Conservation (phyloP, 1,140 invertebrate species). For the Penaeus vannamei region DNA sequence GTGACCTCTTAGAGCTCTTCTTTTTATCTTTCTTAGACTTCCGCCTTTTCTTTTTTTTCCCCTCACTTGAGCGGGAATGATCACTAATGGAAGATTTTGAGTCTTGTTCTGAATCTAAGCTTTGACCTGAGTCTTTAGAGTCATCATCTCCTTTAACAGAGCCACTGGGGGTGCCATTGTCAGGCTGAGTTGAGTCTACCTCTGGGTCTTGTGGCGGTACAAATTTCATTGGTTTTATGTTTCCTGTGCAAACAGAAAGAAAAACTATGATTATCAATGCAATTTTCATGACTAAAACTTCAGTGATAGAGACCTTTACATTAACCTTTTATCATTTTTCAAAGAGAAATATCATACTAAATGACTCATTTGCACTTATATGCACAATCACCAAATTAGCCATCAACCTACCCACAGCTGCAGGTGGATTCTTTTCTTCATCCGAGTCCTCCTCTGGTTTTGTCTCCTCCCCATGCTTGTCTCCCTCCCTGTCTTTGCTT, state of each 20-base stretch:
- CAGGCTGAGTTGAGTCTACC: conserved; percentile 58
- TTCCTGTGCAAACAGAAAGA: conserved; percentile 35
- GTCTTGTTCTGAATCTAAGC: conserved; percentile 56
- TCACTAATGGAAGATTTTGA: conserved; percentile 58
- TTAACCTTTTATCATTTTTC: too few relatives aligned
- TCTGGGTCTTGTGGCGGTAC: conserved; percentile 61
- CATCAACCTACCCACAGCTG: neutral
- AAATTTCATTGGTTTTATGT: conserved; percentile 54
- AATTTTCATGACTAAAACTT: too few relatives aligned
- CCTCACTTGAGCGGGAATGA: conserved; percentile 55
- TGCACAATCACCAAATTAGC: neutral
- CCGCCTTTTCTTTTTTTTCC: conserved; percentile 44
- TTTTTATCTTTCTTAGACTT: conserved; percentile 59
- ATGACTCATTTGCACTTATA: neutral
- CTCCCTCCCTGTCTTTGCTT: conserved; percentile 35
- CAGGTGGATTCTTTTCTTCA: conserved; percentile 8
- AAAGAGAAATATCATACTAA: too few relatives aligned
- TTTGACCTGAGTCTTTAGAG: conserved; percentile 47
- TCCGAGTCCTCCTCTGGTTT: neutral
- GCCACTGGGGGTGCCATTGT: conserved; percentile 48
- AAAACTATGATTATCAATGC: neutral
- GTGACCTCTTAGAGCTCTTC: conserved; percentile 24
- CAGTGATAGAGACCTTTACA: too few relatives aligned
- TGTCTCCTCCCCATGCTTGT: conserved; percentile 31
- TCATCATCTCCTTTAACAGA: conserved; percentile 46